A percentile compares a stretch with the other conserved stretches of the same genome.
Conservation (phyloP, 1,140 invertebrate species). For the Acromyrmex heyeri region DNA sequence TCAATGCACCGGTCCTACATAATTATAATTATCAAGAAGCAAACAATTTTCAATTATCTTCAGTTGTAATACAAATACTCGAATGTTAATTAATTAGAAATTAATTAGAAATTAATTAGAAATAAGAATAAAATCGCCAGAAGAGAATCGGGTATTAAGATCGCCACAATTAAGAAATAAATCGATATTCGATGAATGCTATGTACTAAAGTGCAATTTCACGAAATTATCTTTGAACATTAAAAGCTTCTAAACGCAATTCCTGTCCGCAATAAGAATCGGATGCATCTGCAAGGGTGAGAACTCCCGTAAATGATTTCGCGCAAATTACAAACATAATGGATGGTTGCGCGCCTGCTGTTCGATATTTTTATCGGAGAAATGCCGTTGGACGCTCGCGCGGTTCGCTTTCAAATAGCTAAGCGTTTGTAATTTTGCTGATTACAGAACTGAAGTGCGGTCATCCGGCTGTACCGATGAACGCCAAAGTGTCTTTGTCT, state of each 20-base stretch:
- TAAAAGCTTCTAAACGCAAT: background rate
- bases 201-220: background rate
- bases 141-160: background rate
- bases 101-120: background rate
- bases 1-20: background rate
- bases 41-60: too few relatives aligned
- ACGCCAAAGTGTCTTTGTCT: constrained; percentile 90
- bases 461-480: constrained; percentile 93
- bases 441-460: constrained; percentile 89
- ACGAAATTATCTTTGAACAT: background rate
- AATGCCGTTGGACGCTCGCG: background rate
- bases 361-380: constrained; percentile 26
- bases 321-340: constrained; percentile 41
- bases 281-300: constrained; percentile 14
- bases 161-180: background rate
- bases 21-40: background rate
- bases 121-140: background rate
- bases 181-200: background rate
- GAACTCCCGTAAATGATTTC: constrained; percentile 35
- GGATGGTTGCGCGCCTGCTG: background rate
- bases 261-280: constrained; percentile 11
- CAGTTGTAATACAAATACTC: too few relatives aligned
- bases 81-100: background rate
- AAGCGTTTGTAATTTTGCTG: constrained; percentile 68
- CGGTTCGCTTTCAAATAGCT: background rate